Conservation (phyloP, 2,888 invertebrate species). For the Ormyrus nitidulus region DNA sequence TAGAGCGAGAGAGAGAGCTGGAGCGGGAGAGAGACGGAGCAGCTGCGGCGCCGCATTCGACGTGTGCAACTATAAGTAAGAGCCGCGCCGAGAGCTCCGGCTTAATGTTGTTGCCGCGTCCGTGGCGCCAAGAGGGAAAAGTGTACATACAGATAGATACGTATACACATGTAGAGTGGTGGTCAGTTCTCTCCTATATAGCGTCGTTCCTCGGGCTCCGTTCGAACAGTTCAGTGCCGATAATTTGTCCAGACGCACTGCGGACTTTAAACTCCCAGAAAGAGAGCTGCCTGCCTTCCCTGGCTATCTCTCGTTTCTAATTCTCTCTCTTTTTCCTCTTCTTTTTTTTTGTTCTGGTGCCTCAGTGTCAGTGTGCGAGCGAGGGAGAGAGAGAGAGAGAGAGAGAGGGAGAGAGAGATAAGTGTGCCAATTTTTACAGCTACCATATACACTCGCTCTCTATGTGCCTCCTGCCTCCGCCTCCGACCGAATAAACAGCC, state of each 20-base stretch:
- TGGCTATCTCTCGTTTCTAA: not conserved
- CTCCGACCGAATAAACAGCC: no score
- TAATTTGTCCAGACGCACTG: slow-evolving; percentile 55
- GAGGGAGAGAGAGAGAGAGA: not conserved
- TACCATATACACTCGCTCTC: not conserved
- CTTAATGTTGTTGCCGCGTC: slow-evolving; percentile 73
- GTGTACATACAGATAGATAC: slow-evolving; percentile 44
- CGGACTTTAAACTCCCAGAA: slow-evolving; percentile 51
- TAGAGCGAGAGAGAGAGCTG: slow-evolving; percentile 20
- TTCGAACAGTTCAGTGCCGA: slow-evolving; percentile 44
- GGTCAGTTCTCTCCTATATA: slow-evolving; percentile 51
- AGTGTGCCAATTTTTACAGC: not conserved
- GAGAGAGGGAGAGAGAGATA: no score
- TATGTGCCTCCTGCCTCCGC: not conserved
- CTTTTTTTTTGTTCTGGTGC: slow-evolving; percentile 6
- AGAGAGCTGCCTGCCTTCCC: slow-evolving; percentile 5
- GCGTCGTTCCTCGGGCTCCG: slow-evolving; percentile 44
- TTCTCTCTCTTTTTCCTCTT: not conserved
- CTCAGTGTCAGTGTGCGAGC: slow-evolving; percentile 24
- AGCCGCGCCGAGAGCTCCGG: slow-evolving; percentile 70
- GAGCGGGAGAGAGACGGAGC: slow-evolving; percentile 32
- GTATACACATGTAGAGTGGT: slow-evolving; percentile 9
- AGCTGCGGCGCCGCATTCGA: slow-evolving; percentile 37
- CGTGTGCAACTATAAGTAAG: slow-evolving; percentile 71
- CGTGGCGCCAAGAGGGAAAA: slow-evolving; percentile 74